These are phyloP conservation scores for Drosophila carrolli DNA, from an alignment of 1,140 invertebrate genomes.

Conservation along the genomic window DNA sequence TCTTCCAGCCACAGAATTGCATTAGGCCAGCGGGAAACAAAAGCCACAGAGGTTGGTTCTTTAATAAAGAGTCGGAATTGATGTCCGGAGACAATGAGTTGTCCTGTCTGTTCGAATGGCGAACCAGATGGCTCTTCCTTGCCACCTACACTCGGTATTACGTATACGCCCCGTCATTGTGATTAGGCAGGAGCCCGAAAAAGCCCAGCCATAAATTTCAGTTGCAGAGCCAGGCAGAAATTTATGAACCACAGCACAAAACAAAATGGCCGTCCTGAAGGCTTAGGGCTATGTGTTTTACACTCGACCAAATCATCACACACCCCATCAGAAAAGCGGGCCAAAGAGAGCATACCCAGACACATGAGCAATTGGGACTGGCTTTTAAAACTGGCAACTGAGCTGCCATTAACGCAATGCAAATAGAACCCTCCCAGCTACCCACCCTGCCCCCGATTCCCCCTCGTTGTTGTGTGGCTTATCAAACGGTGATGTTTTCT, in stretches of 20 bases:
- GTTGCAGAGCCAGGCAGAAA: slow-evolving; percentile 37
- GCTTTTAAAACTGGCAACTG: slow-evolving; percentile 58
- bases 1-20: slow-evolving; percentile 51
- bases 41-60: slow-evolving; percentile 10
- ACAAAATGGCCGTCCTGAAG: slow-evolving; percentile 52
- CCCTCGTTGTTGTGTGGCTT: slow-evolving; percentile 9
- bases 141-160: slow-evolving; percentile 16
- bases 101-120: slow-evolving; percentile 2
- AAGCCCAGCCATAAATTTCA: slow-evolving; percentile 49
- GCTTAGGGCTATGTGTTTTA: slow-evolving; percentile 55
- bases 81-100: slow-evolving; percentile 25
- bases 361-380: slow-evolving; percentile 54
- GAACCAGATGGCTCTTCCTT: slow-evolving; percentile 23
- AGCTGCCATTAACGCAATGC: slow-evolving; percentile 71
- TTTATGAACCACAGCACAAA: slow-evolving; percentile 51
- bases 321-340: not conserved
- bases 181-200: slow-evolving; percentile 41
- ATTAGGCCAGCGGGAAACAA: slow-evolving; percentile 44
- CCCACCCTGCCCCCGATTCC: not conserved
- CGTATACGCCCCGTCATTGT: slow-evolving; percentile 25
- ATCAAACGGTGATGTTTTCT: slow-evolving; percentile 39
- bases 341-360: not conserved
- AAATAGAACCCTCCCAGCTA: slow-evolving; percentile 48
- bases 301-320: slow-evolving; percentile 41
- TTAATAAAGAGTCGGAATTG: slow-evolving; percentile 12